Conservation (phyloP, 2,888 invertebrate genomes). For the Acanthosepion lycidas region DNA sequence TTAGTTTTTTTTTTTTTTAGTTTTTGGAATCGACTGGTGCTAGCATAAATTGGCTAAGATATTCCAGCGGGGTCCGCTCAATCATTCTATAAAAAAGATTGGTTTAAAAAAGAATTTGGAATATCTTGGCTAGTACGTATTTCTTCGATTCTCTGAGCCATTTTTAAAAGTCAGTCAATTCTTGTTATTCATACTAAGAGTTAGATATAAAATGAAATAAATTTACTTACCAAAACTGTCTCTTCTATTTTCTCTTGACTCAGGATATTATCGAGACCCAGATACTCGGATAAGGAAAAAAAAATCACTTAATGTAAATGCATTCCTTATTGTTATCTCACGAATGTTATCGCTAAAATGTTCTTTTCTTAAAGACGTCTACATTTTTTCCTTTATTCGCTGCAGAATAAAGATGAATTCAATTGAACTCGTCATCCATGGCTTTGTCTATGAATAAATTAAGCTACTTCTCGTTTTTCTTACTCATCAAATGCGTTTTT, state of each 20-base stretch:
- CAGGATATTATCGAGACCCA: not conserved
- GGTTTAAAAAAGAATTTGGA: not conserved
- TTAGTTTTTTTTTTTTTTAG: not conserved
- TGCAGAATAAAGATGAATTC: not conserved
- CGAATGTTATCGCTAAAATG: not conserved
- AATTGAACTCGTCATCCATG: too few relatives aligned
- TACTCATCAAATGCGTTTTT: too few relatives aligned
- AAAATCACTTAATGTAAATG: not conserved
- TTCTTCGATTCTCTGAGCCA: not conserved
- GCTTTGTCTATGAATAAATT: too few relatives aligned
- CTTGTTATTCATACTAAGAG: not conserved
- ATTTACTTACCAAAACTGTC: not conserved
- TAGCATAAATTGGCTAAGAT: not conserved
- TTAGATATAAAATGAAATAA: not conserved
- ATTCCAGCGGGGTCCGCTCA: not conserved
- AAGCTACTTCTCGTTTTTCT: too few relatives aligned
- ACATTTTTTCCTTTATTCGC: not conserved
- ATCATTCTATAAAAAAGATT: not conserved
- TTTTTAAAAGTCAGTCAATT: not conserved
- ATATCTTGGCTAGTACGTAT: not conserved
- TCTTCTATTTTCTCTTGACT: not conserved
- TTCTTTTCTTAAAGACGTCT: not conserved
- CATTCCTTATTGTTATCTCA: not conserved
- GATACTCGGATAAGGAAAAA: not conserved
- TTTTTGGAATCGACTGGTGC: not conserved